Percentiles rank a stretch among this genome's conserved stretches.
Conservation (phyloP, 2,797 vertebrate species). For the Ataeniobius toweri region DNA sequence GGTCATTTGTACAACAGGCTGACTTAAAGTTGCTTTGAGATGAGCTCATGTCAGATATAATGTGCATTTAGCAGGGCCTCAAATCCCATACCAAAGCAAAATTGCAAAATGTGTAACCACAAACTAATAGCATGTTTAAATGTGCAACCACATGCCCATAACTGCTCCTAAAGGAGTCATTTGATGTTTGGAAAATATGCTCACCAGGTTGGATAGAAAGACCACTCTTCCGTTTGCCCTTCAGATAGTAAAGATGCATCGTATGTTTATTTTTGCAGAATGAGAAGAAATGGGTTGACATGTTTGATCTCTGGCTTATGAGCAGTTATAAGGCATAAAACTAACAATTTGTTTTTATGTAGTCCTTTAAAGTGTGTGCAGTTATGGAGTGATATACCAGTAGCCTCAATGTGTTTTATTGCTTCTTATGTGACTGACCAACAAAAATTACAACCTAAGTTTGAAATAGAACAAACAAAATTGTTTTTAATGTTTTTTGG, state of each 20-base stretch:
- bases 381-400: not conserved
- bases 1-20: conserved; percentile 42
- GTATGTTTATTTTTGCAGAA: conserved; percentile 4
- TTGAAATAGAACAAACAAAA: not conserved
- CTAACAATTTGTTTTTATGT: not conserved
- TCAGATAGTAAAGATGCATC: conserved; percentile 2
- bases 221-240: not conserved
- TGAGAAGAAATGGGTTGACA: not conserved
- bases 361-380: not conserved
- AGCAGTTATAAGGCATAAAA: not conserved
- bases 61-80: conserved; percentile 1
- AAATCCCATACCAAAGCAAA: conserved; percentile 7
- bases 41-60: conserved; percentile 15
- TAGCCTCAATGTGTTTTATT: not conserved
- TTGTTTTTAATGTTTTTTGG: not conserved
- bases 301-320: not conserved
- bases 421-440: not conserved
- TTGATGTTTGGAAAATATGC: conserved; percentile 14
- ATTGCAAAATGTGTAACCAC: conserved; percentile 21
- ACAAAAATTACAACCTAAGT: not conserved
- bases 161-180: conserved; percentile 26
- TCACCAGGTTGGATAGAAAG: not conserved
- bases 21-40: conserved; percentile 16
- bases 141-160: conserved; percentile 11
- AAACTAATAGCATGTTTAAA: conserved; percentile 26